These are phyloP conservation scores for Spea bombifrons DNA, from an alignment of 2,113 vertebrate genomes.

Conservation along the genomic window DNA sequence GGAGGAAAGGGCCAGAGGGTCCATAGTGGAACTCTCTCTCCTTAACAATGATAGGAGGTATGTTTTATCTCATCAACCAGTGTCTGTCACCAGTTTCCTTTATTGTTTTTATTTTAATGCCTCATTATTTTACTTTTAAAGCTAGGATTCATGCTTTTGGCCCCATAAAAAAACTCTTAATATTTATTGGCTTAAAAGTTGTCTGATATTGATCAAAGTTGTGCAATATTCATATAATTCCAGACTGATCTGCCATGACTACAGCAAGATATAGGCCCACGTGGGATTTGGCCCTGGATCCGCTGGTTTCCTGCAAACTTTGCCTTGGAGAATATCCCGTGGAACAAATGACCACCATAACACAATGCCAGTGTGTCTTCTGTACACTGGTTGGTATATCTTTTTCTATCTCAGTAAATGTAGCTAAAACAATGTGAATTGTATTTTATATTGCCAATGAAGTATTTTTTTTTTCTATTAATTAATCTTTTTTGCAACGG, in stretches of 20 bases:
- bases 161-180: too few relatives aligned
- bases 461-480: background rate
- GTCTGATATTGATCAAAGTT: too few relatives aligned
- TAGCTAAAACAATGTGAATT: background rate
- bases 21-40: too few relatives aligned
- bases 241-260: constrained; percentile 86
- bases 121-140: too few relatives aligned
- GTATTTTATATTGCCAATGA: too few relatives aligned
- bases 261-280: constrained; percentile 89
- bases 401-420: background rate
- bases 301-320: constrained; percentile 94
- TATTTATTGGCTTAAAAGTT: too few relatives aligned
- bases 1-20: too few relatives aligned
- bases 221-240: constrained; percentile 40
- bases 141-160: too few relatives aligned
- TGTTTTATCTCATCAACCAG: too few relatives aligned
- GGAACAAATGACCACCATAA: constrained; percentile 97
- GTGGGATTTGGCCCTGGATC: constrained; percentile 95
- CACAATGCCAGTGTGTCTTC: constrained; percentile 98
- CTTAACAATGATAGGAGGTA: too few relatives aligned
- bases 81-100: too few relatives aligned
- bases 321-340: constrained; percentile 95
- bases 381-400: constrained; percentile 87
- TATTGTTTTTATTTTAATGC: too few relatives aligned
- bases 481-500: background rate